These are phyloP conservation scores for Gavialis gangeticus DNA, from an alignment of 2,113 vertebrate genomes.

Conservation along the genomic window DNA sequence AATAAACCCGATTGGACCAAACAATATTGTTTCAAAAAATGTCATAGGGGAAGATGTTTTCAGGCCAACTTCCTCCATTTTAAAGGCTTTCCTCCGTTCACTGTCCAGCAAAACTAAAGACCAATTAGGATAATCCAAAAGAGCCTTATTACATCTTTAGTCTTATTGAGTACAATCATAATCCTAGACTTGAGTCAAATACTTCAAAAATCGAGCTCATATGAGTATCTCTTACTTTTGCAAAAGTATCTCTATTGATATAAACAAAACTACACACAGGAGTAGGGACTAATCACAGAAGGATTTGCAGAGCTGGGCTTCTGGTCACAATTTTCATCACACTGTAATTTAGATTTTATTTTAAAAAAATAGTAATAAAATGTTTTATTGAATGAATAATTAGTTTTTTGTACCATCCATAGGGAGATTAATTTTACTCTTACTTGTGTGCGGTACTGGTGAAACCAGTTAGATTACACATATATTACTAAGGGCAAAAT, in stretches of 20 bases:
- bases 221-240: background rate
- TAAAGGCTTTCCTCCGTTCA: background rate
- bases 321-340: background rate
- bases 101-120: background rate
- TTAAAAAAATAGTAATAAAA: background rate
- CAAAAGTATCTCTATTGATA: background rate
- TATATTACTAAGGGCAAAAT: background rate
- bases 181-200: background rate
- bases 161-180: rapidly evolving
- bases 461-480: constrained; percentile 14
- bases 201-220: rapidly evolving
- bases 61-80: background rate
- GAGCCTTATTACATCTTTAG: background rate
- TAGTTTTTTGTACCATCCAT: background rate
- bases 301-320: background rate
- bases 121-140: background rate
- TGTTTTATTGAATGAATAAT: background rate
- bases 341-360: background rate
- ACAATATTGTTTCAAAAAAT: background rate
- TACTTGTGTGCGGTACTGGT: background rate
- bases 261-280: background rate
- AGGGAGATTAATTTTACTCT: background rate
- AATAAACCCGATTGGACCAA: background rate
- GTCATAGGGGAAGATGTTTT: background rate
- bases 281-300: background rate